Conservation (phyloP, 2,113 vertebrate species). For the Talpa occidentalis region DNA sequence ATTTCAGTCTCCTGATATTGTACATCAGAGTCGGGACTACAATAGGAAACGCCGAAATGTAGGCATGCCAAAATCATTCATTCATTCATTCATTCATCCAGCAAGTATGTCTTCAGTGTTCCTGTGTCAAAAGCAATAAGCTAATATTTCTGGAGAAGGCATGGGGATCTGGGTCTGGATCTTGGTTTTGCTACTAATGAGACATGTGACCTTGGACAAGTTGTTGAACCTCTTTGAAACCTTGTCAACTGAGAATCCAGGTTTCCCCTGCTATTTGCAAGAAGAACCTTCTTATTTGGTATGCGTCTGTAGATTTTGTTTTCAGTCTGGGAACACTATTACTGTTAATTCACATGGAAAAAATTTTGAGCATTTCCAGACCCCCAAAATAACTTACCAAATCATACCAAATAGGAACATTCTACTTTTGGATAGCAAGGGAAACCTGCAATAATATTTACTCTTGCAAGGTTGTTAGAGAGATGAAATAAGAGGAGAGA, state of each 20-base stretch:
- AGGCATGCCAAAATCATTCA: neutral
- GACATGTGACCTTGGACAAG: neutral
- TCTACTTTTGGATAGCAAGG: neutral
- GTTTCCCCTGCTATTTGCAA: neutral
- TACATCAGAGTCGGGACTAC: neutral
- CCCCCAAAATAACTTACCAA: neutral
- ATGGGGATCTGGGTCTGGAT: neutral
- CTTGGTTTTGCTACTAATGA: neutral
- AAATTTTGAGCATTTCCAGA: neutral
- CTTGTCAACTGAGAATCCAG: neutral
- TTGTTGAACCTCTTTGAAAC: neutral
- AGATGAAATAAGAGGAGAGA: neutral
- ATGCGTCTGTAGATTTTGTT: neutral
- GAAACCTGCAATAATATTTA: neutral
- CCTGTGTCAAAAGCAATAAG: neutral
- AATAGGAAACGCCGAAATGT: neutral
- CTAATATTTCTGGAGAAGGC: neutral
- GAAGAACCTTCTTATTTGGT: neutral
- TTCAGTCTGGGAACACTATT: neutral
- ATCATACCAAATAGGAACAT: neutral
- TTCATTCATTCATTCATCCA: neutral
- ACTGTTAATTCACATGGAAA: neutral
- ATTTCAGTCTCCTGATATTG: neutral
- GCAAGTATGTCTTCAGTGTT: neutral
- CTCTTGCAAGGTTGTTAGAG: neutral